These are phyloP conservation scores for Epizoanthus ramosus DNA, from an alignment of 92 coral and sea anemone genomes.

Conservation along the genomic window DNA sequence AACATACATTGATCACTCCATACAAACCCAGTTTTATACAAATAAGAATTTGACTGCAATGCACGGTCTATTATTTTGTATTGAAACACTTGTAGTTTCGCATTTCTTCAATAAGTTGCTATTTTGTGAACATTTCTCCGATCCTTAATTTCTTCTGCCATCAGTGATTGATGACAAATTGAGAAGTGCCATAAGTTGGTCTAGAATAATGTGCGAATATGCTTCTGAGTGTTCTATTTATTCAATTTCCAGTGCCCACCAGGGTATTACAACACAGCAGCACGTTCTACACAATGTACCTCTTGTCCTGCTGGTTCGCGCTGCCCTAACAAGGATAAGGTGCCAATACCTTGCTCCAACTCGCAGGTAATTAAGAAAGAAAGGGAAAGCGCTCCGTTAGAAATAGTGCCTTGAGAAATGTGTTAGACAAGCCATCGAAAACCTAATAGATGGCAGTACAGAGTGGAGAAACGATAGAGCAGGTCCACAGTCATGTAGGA, in stretches of 20 bases:
- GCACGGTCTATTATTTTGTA: too few relatives aligned
- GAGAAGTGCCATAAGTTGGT: background rate
- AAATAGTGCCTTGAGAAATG: background rate
- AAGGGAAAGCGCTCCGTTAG: background rate
- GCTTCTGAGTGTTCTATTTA: background rate
- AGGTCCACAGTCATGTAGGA: too few relatives aligned
- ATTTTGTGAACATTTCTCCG: too few relatives aligned
- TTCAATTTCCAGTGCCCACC: constrained; percentile 76
- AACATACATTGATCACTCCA: too few relatives aligned
- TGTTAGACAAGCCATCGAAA: too few relatives aligned
- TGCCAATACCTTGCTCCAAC: constrained; percentile 71
- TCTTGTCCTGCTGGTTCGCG: constrained; percentile 94
- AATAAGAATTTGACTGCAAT: too few relatives aligned
- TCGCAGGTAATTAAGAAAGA: constrained; percentile 75
- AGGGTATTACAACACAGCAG: constrained; percentile 76
- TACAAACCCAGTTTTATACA: too few relatives aligned
- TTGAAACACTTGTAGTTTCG: too few relatives aligned
- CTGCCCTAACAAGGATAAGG: constrained; percentile 76
- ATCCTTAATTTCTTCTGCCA: too few relatives aligned
- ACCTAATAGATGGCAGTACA: too few relatives aligned
- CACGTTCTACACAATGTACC: constrained; percentile 61
- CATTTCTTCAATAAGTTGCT: too few relatives aligned
- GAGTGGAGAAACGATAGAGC: too few relatives aligned
- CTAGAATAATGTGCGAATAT: background rate
- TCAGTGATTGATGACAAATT: background rate